Percentiles rank a stretch among this genome's conserved stretches.
Conservation (phyloP, 2,888 invertebrate species). For the Chromoteleia sp. region DNA sequence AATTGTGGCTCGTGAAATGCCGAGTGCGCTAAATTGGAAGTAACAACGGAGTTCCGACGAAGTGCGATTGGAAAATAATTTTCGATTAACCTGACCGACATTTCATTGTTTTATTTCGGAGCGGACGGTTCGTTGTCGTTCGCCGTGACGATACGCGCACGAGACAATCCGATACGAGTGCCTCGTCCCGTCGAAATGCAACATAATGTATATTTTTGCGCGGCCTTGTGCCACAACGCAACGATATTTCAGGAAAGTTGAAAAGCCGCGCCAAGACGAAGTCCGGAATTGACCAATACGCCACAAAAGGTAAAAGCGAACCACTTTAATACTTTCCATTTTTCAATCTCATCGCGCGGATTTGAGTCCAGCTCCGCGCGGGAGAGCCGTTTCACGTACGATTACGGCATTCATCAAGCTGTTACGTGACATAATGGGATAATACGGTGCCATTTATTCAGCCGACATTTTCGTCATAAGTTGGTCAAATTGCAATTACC, state of each 20-base stretch:
- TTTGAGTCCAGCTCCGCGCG: constrained; percentile 20
- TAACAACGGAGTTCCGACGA: constrained; percentile 67
- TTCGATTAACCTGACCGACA: constrained; percentile 67
- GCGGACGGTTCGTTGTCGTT: constrained; percentile 43
- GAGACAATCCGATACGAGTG: constrained; percentile 45
- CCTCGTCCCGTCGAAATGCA: constrained; percentile 49
- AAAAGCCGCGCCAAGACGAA: constrained; percentile 61
- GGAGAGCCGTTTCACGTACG: constrained; percentile 12
- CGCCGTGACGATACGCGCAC: constrained; percentile 29
- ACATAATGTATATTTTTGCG: constrained; percentile 66
- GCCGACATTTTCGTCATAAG: constrained; percentile 13
- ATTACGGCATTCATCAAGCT: constrained; percentile 35
- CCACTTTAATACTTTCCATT: constrained; percentile 41
- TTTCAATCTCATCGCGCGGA: constrained; percentile 37
- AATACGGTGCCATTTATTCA: constrained; percentile 16
- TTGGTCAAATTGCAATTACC: constrained; percentile 1
- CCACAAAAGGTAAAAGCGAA: constrained; percentile 51
- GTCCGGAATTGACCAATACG: constrained; percentile 55
- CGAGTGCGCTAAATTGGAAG: constrained; percentile 64
- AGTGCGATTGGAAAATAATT: constrained; percentile 69
- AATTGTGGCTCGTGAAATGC: constrained; percentile 58
- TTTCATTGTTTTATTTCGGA: constrained; percentile 66
- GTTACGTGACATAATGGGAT: constrained; percentile 47
- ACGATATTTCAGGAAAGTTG: constrained; percentile 67
- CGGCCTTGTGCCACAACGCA: constrained; percentile 67